Evolutionary conservation across 2,797 vertebrate genomes (phyloP).

Genomic region (Hypotaenidia philippensis): DNA sequence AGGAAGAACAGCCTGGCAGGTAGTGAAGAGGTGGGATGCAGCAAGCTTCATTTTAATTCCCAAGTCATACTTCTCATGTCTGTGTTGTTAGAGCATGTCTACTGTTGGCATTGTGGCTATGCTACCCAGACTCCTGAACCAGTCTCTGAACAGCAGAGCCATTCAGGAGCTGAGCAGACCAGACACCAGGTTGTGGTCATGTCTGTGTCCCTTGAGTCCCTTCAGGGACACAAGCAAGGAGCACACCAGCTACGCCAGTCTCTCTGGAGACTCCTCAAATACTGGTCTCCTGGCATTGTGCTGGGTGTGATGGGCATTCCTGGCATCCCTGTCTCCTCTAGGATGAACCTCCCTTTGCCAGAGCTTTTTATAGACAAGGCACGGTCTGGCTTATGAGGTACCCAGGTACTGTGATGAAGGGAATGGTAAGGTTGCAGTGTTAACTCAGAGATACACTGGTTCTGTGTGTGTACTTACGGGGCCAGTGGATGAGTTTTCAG

Average conservation of each 20-base stretch:
- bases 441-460: background rate
- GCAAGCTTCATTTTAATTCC: background rate
- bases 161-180: background rate
- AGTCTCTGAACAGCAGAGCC: background rate
- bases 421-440: background rate
- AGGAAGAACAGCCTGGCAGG: background rate
- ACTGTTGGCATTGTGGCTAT: background rate
- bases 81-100: no score
- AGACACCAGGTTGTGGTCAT: accelerated
- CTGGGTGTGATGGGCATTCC: background rate
- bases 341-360: background rate
- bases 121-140: background rate
- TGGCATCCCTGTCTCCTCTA: background rate
- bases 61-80: background rate
- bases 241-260: background rate
- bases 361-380: background rate
- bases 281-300: background rate
- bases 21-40: background rate
- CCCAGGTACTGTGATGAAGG: background rate
- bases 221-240: background rate
- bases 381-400: background rate
- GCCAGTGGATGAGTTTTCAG: background rate
- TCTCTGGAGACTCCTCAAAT: background rate
- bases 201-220: background rate
- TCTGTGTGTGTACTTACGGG: background rate